Evolutionary conservation across 2,797 vertebrate species (phyloP).

Genomic region (Aratinga solstitialis): DNA sequence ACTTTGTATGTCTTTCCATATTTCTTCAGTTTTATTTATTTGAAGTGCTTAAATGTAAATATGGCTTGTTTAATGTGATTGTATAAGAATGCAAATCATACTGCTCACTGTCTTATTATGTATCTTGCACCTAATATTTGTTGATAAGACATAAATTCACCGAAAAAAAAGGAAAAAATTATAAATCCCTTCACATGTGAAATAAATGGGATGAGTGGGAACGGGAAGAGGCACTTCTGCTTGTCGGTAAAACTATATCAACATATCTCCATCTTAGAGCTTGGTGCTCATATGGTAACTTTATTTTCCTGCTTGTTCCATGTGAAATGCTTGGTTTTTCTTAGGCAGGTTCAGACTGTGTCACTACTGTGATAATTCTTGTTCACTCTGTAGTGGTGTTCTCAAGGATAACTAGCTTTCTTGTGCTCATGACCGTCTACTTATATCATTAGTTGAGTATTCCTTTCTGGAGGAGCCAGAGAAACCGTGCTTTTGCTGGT

Average conservation of each 20-base stretch:
- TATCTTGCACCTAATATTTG: neutral
- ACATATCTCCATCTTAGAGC: neutral
- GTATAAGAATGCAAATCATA: neutral
- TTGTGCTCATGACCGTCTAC: neutral
- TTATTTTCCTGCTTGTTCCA: neutral
- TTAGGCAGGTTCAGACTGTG: neutral
- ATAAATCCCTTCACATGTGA: neutral
- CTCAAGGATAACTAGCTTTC: neutral
- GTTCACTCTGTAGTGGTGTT: neutral
- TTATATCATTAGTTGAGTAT: neutral
- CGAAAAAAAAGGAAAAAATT: neutral
- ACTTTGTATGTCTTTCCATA: neutral
- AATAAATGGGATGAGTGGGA: neutral
- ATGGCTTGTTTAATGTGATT: neutral
- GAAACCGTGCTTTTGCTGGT: neutral
- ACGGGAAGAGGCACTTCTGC: neutral
- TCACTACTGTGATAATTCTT: neutral
- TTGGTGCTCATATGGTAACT: neutral
- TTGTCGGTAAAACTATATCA: neutral
- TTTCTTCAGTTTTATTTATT: neutral
- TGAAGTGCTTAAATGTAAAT: neutral
- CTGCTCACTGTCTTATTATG: neutral
- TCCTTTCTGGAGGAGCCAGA: neutral
- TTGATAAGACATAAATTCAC: neutral
- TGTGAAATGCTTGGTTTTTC: neutral